A percentile compares a stretch with the other conserved stretches of the same genome.
Conservation (phyloP, 1,140 invertebrate species). For the Drosophila oshimai region DNA sequence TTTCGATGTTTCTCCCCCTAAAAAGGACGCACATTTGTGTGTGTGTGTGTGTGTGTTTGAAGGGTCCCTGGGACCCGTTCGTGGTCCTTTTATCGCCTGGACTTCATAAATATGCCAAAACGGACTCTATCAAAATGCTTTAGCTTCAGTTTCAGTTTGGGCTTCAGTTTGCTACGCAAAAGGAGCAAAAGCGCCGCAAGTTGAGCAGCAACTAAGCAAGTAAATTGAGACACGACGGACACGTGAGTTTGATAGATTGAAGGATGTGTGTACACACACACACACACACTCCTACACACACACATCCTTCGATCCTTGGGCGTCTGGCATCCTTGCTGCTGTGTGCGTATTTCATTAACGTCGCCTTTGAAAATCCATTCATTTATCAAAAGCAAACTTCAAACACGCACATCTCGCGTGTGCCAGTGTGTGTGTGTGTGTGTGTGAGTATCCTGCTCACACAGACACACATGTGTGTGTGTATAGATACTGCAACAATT, state of each 20-base stretch:
- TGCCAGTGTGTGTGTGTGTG: neutral
- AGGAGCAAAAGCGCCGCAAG: conserved; percentile 24
- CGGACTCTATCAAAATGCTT: conserved; percentile 42
- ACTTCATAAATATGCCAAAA: conserved; percentile 47
- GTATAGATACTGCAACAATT: conserved; percentile 73
- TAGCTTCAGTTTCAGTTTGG: neutral
- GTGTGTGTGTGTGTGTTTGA: too few relatives aligned
- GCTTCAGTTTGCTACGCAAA: conserved; percentile 7
- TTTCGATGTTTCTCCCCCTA: too few relatives aligned
- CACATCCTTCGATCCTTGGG: conserved; percentile 5
- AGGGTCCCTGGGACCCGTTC: too few relatives aligned
- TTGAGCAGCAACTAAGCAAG: conserved; percentile 72
- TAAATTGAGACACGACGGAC: conserved; percentile 78
- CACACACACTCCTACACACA: neutral
- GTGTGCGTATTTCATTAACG: conserved; percentile 72
- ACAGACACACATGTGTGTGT: conserved; percentile 7
- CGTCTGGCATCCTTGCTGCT: conserved; percentile 17
- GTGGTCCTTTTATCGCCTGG: neutral
- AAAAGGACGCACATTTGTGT: too few relatives aligned
- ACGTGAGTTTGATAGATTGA: conserved; percentile 79
- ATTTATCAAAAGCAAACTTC: conserved; percentile 80
- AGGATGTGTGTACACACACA: conserved; percentile 40
- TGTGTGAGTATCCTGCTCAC: conserved; percentile 16
- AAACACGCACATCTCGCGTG: conserved; percentile 55
- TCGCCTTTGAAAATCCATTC: conserved; percentile 80